Percentiles rank a stretch among this genome's conserved stretches.
phyloP scores from a whole-genome alignment of 2,888 invertebrate genomes.

The Trypoxylon attenuatum region DNA sequence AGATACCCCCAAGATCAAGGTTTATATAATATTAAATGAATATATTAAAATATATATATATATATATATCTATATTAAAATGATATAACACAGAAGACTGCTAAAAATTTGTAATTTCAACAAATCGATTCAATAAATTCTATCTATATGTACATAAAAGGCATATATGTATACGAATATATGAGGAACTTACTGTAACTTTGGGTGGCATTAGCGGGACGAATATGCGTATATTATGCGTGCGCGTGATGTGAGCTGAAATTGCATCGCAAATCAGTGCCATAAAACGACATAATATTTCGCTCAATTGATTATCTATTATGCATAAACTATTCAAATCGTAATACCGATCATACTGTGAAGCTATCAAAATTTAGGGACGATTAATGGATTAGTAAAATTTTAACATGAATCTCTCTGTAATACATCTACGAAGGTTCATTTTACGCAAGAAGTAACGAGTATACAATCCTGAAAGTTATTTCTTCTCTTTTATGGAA shows the following conservation, averaged over 20 bases:
- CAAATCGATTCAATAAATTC: constrained; percentile 5
- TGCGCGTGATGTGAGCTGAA: constrained; percentile 7
- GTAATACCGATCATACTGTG: constrained; percentile 18
- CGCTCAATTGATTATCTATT: constrained; percentile 10
- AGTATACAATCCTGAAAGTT: constrained; percentile 39
- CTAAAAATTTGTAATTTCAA: constrained; percentile 20
- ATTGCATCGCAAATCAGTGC: constrained; percentile 3
- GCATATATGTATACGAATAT: constrained; percentile 11
- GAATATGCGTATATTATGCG: constrained; percentile 14
- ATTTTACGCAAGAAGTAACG: constrained; percentile 41
- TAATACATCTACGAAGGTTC: constrained; percentile 27
- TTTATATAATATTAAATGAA: neutral
- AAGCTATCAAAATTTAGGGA: constrained; percentile 24
- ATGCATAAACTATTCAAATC: constrained; percentile 18
- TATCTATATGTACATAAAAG: constrained; percentile 30
- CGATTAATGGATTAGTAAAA: neutral
- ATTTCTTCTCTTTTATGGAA: constrained; percentile 20
- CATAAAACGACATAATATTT: constrained; percentile 1
- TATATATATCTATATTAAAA: constrained; percentile 8
- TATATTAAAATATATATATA: neutral
- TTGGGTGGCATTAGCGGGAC: constrained; percentile 23
- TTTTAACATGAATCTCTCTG: constrained; percentile 12
- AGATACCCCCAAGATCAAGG: no score
- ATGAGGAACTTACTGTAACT: constrained; percentile 26
- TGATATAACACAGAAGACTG: constrained; percentile 12